phyloP scores from a whole-genome alignment of 2,113 vertebrate species.

The Aplodontia rufa region DNA sequence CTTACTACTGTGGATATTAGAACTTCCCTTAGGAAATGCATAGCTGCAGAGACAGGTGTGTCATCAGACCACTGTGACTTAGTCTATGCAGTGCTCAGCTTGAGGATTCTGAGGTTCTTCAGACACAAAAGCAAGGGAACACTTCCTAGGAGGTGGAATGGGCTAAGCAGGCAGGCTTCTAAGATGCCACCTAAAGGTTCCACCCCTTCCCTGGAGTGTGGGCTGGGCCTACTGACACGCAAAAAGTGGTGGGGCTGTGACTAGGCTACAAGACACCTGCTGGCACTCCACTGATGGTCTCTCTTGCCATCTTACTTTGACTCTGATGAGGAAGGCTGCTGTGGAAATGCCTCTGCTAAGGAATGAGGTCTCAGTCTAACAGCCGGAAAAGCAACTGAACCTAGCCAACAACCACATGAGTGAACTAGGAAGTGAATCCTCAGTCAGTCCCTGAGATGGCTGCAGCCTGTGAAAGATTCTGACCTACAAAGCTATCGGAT shows the following conservation, averaged over 20 bases:
- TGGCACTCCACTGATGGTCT: no score
- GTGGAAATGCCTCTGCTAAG: neutral
- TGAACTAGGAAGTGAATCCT: no score
- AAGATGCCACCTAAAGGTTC: neutral
- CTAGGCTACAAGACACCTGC: no score
- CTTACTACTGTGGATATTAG: no score
- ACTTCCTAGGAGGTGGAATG: neutral
- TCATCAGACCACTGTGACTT: accelerated
- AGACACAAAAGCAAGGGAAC: neutral
- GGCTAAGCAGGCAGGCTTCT: neutral
- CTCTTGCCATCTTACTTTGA: no score
- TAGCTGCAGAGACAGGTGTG: neutral
- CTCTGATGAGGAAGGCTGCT: no score
- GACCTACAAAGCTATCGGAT: neutral
- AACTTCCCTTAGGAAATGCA: neutral
- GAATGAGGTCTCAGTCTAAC: neutral
- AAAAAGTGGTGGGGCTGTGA: no score
- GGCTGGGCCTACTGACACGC: neutral
- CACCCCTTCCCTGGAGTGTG: neutral
- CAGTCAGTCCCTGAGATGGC: neutral
- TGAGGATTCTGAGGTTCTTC: neutral
- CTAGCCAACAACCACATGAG: neutral
- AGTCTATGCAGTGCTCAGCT: neutral
- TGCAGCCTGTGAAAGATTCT: neutral
- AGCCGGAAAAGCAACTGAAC: neutral